phyloP scores from a whole-genome alignment of 1,140 invertebrate species.

The Neotoxoptera formosana region DNA sequence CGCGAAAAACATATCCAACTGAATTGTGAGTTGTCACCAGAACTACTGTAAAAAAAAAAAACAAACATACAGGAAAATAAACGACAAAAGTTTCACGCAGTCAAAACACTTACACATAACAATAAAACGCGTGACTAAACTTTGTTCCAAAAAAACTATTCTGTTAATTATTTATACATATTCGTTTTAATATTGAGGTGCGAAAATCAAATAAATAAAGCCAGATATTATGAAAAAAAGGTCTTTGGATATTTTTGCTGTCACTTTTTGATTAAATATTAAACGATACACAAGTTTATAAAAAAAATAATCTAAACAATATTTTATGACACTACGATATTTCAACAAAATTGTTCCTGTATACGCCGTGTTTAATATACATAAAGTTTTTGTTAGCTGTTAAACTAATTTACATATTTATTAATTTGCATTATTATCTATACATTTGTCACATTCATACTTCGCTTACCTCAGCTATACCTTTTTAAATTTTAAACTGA shows the following conservation, averaged over 20 bases:
- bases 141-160: not conserved
- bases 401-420: not conserved
- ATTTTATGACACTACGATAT: not conserved
- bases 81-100: constrained; percentile 14
- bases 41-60: not conserved
- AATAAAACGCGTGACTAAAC: not conserved
- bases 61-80: constrained; percentile 3
- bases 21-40: not conserved
- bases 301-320: not conserved
- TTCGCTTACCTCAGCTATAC: not conserved
- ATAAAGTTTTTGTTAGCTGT: not conserved
- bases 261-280: not conserved
- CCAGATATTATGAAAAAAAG: not conserved
- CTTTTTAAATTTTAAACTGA: not conserved
- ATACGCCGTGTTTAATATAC: not conserved
- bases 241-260: not conserved
- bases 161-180: not conserved
- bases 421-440: not conserved
- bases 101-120: not conserved
- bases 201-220: not conserved
- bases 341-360: not conserved
- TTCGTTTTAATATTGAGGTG: not conserved
- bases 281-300: not conserved
- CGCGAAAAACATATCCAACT: not conserved
- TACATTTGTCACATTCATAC: not conserved